Evolutionary conservation across 1,140 invertebrate species (phyloP).

Genomic region (Drosophila athabasca): DNA sequence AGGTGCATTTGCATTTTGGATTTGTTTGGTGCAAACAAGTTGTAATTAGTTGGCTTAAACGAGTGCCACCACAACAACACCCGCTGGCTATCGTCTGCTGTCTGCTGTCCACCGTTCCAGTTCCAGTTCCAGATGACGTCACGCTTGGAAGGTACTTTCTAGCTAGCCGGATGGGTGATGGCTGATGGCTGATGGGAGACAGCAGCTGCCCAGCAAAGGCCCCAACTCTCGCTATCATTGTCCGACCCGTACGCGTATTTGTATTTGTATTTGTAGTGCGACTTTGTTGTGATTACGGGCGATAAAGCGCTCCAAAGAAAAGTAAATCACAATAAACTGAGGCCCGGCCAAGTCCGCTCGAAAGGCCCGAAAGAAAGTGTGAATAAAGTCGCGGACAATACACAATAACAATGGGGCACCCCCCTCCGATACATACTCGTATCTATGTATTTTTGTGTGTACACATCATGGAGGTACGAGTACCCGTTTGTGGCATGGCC

Average conservation of each 20-base stretch:
- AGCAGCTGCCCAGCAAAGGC: constrained; percentile 45
- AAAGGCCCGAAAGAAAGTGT: constrained; percentile 66
- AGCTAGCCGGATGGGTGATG: neutral
- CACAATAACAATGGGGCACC: constrained; percentile 54
- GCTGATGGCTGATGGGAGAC: constrained; percentile 39
- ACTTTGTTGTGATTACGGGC: constrained; percentile 74
- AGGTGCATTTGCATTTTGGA: constrained; percentile 15
- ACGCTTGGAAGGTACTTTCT: constrained; percentile 49
- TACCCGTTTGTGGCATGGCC: neutral
- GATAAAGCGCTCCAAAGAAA: constrained; percentile 71
- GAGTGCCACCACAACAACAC: constrained; percentile 24
- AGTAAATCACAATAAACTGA: constrained; percentile 69
- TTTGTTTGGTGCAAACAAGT: constrained; percentile 51
- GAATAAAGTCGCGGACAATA: constrained; percentile 71
- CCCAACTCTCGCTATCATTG: constrained; percentile 64
- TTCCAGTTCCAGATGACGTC: constrained; percentile 29
- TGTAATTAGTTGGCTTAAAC: constrained; percentile 64
- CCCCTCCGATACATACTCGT: constrained; percentile 19
- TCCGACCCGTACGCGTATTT: constrained; percentile 32
- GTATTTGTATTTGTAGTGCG: constrained; percentile 62
- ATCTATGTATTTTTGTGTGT: neutral
- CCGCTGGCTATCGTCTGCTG: constrained; percentile 7
- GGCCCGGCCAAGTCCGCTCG: constrained; percentile 3
- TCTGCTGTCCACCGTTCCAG: constrained; percentile 10
- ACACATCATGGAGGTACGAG: no score